Conservation (phyloP, 2,888 invertebrate species). For the Drosophila paranaensis region DNA sequence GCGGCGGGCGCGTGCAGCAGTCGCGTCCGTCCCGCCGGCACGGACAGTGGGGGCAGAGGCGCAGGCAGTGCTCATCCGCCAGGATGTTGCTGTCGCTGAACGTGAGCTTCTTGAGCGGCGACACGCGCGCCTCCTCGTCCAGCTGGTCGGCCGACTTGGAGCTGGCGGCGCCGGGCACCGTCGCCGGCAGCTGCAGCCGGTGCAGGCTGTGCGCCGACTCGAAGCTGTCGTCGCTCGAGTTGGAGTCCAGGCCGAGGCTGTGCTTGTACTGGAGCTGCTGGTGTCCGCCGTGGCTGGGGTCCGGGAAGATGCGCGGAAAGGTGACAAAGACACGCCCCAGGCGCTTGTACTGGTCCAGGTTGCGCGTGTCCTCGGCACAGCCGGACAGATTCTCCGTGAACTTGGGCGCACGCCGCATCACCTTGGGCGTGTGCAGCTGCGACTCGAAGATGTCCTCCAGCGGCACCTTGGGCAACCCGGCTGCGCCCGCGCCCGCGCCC, state of each 20-base stretch:
- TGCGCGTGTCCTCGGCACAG: slow-evolving; percentile 88
- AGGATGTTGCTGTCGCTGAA: slow-evolving; percentile 84
- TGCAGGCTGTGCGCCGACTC: slow-evolving; percentile 80
- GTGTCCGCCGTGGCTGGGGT: slow-evolving; percentile 33
- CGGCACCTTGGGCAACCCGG: slow-evolving; percentile 66
- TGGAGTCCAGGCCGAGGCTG: slow-evolving; percentile 85
- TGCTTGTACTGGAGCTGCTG: slow-evolving; percentile 81
- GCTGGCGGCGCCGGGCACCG: slow-evolving; percentile 61
- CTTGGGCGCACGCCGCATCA: slow-evolving; percentile 88
- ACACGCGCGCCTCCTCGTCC: slow-evolving; percentile 83
- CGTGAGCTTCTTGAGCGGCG: slow-evolving; percentile 81
- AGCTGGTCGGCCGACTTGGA: slow-evolving; percentile 87
- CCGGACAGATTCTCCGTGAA: slow-evolving; percentile 88
- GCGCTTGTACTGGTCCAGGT: slow-evolving; percentile 86
- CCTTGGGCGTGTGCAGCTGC: slow-evolving; percentile 86
- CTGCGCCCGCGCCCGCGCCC: slow-evolving; percentile 46
- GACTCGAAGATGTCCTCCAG: slow-evolving; percentile 85
- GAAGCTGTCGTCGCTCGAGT: slow-evolving; percentile 84
- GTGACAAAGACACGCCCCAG: slow-evolving; percentile 86
- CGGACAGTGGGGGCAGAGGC: slow-evolving; percentile 82
- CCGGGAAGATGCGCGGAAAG: slow-evolving; percentile 81
- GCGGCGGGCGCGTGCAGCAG: slow-evolving; percentile 79
- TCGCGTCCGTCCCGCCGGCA: slow-evolving; percentile 70
- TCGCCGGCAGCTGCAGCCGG: slow-evolving; percentile 51
- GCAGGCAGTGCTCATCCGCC: slow-evolving; percentile 77